phyloP scores from a whole-genome alignment of 2,113 vertebrate genomes.

The Thryonomys swinderianus region DNA sequence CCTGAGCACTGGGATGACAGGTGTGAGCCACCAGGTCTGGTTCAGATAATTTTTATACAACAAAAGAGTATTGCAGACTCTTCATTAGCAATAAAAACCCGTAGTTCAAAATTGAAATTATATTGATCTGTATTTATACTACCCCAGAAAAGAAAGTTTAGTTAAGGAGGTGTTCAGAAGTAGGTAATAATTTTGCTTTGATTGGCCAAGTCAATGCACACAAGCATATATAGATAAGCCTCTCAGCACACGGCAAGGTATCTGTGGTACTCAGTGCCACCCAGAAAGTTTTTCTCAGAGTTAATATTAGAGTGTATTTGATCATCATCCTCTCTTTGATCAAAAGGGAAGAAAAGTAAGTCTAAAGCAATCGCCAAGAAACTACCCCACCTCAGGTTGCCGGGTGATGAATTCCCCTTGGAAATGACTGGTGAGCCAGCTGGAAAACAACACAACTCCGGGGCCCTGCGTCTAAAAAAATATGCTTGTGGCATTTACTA shows the following conservation, averaged over 20 bases:
- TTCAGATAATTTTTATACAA: constrained; percentile 34
- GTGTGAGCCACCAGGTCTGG: no score
- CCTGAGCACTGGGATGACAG: no score
- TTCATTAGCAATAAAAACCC: constrained; percentile 36
- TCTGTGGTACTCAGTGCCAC: not conserved
- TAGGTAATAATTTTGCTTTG: constrained; percentile 4
- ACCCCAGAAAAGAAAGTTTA: not conserved
- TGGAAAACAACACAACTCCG: constrained; percentile 52
- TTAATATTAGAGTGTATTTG: constrained; percentile 37
- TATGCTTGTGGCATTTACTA: not conserved
- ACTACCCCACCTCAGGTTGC: constrained; percentile 48
- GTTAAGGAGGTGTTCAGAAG: constrained; percentile 43
- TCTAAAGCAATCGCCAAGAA: constrained; percentile 17
- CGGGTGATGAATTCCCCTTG: constrained; percentile 67
- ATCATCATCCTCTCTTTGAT: not conserved
- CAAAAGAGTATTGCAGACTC: not conserved
- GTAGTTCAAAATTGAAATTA: constrained; percentile 57
- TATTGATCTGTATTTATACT: constrained; percentile 7
- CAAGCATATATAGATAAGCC: not conserved
- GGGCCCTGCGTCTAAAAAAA: not conserved
- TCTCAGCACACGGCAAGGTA: not conserved
- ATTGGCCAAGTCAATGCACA: not conserved
- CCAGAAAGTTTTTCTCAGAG: not conserved
- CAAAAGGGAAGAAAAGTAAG: constrained; percentile 5
- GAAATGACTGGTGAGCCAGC: constrained; percentile 42